These are phyloP conservation scores for Pelosia muscerda DNA, from an alignment of 2,888 invertebrate genomes.

Conservation along the genomic window DNA sequence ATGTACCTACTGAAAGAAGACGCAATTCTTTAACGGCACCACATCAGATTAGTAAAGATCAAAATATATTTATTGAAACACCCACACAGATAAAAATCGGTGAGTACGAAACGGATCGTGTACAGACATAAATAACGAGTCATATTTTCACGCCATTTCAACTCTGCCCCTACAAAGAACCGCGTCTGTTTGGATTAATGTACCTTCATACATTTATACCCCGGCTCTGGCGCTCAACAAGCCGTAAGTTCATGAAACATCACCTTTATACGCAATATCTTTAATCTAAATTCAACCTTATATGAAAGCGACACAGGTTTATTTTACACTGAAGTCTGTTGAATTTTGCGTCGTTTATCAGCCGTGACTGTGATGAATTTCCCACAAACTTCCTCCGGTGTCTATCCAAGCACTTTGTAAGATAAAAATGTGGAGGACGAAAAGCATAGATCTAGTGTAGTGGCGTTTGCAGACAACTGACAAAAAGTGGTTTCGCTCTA, in stretches of 20 bases:
- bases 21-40: neutral
- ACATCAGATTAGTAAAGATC: neutral
- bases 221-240: conserved; percentile 71
- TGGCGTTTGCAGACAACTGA: conserved; percentile 69
- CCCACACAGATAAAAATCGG: conserved; percentile 31
- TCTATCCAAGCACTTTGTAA: conserved; percentile 86
- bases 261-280: conserved; percentile 40
- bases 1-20: neutral
- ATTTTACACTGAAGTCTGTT: conserved; percentile 17
- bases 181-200: conserved; percentile 85
- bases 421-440: conserved; percentile 83
- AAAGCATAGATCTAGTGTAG: conserved; percentile 82
- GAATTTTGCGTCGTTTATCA: conserved; percentile 51
- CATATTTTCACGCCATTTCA: conserved; percentile 86
- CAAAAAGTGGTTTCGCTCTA: conserved; percentile 69
- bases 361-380: conserved; percentile 73
- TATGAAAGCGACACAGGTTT: neutral
- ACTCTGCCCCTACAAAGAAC: conserved; percentile 82
- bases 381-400: conserved; percentile 82
- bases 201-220: conserved; percentile 84
- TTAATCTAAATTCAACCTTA: conserved; percentile 49
- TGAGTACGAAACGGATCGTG: conserved; percentile 44
- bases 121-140: conserved; percentile 81
- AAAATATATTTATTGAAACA: conserved; percentile 22
- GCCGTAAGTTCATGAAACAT: conserved; percentile 58